Conservation (phyloP, 2,797 vertebrate genomes). For the Brachymystax lenok region DNA sequence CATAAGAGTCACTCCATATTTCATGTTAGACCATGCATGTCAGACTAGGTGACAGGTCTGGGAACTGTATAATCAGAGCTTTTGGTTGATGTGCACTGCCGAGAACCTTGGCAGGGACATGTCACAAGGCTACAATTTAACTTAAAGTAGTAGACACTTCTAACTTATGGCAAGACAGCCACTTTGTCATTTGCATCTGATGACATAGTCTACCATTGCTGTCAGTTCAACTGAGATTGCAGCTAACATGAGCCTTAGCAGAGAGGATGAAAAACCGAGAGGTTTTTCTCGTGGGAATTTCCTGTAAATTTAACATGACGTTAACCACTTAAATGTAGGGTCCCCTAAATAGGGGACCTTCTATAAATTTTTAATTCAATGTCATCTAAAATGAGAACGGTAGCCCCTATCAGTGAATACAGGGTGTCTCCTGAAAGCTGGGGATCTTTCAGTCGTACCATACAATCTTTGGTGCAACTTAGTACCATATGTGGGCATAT, state of each 20-base stretch:
- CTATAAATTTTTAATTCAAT: too few species aligned
- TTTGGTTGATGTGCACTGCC: neutral
- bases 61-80: constrained; percentile 23
- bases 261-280: neutral
- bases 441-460: too few species aligned
- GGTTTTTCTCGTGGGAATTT: neutral
- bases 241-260: neutral
- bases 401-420: too few species aligned
- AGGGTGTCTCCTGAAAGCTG: too few species aligned
- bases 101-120: neutral
- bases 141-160: neutral
- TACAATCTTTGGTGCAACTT: too few species aligned
- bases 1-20: constrained; percentile 35
- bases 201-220: neutral
- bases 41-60: constrained; percentile 28
- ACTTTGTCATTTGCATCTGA: neutral
- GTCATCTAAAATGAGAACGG: too few species aligned
- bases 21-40: constrained; percentile 36
- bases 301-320: constrained; percentile 12
- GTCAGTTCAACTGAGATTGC: constrained; percentile 1
- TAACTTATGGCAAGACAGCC: neutral
- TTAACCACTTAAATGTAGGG: too few species aligned
- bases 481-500: too few species aligned
- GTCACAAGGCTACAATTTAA: constrained; percentile 8
- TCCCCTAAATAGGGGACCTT: too few species aligned